Percentiles rank a stretch among this genome's conserved stretches.
phyloP scores from a whole-genome alignment of 2,797 vertebrate genomes.

The Ispidina lecontei region DNA sequence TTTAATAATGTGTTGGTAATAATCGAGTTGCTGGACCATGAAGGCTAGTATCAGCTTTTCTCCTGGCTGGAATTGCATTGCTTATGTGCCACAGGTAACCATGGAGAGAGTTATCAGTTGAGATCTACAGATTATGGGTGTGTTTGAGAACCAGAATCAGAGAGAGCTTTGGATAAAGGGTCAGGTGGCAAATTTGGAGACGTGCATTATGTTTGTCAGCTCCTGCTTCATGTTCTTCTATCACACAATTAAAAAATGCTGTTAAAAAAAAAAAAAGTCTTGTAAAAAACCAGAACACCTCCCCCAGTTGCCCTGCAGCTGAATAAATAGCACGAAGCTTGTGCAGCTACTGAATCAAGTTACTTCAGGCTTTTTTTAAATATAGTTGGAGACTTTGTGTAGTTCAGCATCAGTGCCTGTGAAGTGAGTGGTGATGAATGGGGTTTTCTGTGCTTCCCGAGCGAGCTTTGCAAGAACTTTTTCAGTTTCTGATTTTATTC shows the following conservation, averaged over 20 bases:
- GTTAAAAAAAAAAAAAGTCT: neutral
- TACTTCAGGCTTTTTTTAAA: neutral
- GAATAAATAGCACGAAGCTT: neutral
- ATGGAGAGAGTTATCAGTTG: neutral
- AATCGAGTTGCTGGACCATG: neutral
- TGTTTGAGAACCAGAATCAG: neutral
- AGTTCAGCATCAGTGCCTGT: neutral
- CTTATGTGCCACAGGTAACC: neutral
- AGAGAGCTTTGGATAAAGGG: neutral
- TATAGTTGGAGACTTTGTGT: neutral
- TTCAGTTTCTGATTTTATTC: neutral
- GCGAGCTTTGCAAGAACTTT: rapidly evolving
- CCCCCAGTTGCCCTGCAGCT: neutral
- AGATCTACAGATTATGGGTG: neutral
- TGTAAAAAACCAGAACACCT: neutral
- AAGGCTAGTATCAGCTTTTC: neutral
- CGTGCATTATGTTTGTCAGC: neutral
- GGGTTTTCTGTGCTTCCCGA: neutral
- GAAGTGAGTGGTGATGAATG: neutral
- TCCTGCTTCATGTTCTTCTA: neutral
- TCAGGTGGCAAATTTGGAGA: neutral
- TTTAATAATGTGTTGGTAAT: neutral
- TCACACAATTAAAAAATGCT: neutral
- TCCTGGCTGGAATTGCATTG: neutral
- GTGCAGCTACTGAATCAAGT: constrained; percentile 10